Evolutionary conservation across 2,888 invertebrate genomes (phyloP), one percentile per base, ranked within the genome.

Genomic region (Schizotus pectinicornis): DNA sequence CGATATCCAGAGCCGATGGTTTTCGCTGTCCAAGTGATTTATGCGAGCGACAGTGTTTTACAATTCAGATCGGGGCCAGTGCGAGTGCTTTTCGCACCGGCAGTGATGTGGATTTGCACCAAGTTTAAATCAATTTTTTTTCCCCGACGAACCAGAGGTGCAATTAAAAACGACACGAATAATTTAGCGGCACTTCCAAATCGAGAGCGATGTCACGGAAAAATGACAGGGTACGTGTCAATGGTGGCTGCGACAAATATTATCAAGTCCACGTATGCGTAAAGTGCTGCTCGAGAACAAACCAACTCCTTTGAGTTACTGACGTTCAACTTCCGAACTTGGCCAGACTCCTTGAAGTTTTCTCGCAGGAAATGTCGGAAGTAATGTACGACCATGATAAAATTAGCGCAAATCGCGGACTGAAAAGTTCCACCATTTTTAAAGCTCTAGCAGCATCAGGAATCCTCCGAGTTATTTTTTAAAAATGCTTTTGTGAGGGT

Each of bases 41-140:
- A 63, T 63, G 54, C 52, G 56, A 49, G 43, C 63, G 55, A 55
- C 45, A 60, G 56, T 63, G 57, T 63, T 63, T 63, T 63, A 63
- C 60, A 63, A 63, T 63, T 63, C 54, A 63, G 60, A 63, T 63
- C 14, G 52, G 38, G 45, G 32, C 30, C 32, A 31, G 31, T 42
- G 42, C 22, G 42, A 9, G 32, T 42, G 42, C 42, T 42, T 42
- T 42, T n/a, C 14, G 8, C 42, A 30, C 30, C 14, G 7, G 8
- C 31, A 8, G 11, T 31, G 2, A 12, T 6, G 12, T 8, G 22
- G 22, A 41, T 41, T 12, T 31, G 9, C 30, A 32, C 12, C 42
- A 42, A 3, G 5, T 42, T 42, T 30, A 31, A 42, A 42, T 42
- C 42, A 31, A 30, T 42, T 30, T n/a, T 9, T 12, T 41, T 41